Evolutionary conservation across 2,888 invertebrate species (phyloP).

Genomic region (Ormyrus pomaceus): DNA sequence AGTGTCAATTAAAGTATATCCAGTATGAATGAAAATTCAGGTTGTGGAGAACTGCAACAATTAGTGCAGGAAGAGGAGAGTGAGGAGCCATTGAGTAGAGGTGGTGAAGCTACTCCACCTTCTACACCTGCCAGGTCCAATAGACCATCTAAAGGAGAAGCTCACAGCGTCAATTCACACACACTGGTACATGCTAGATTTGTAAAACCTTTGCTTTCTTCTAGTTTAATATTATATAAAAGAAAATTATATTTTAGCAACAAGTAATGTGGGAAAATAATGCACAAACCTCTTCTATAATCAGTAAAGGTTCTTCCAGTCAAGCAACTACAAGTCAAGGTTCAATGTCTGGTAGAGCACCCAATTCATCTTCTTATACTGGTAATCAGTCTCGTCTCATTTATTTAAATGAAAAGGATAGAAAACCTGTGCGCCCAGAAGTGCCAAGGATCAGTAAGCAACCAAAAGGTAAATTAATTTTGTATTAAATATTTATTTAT

Average conservation of each 20-base stretch:
- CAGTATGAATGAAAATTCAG: conserved; percentile 72
- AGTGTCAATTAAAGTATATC: not conserved
- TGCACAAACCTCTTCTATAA: conserved; percentile 68
- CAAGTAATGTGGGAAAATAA: conserved; percentile 72
- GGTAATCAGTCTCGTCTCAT: conserved; percentile 69
- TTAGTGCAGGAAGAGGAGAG: conserved; percentile 75
- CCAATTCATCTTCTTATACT: conserved; percentile 63
- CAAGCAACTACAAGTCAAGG: conserved; percentile 72
- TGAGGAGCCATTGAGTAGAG: conserved; percentile 70
- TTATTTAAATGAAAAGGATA: conserved; percentile 72
- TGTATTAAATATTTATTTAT: conserved; percentile 13
- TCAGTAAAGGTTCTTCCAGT: conserved; percentile 73
- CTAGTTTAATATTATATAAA: not conserved
- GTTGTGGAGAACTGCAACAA: conserved; percentile 75
- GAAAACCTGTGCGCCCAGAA: conserved; percentile 66
- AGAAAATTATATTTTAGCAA: conserved; percentile 63
- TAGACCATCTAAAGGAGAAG: conserved; percentile 67
- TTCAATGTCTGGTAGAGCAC: conserved; percentile 70
- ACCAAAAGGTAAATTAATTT: conserved; percentile 67
- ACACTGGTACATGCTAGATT: conserved; percentile 18
- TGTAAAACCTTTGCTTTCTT: not conserved
- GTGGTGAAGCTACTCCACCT: conserved; percentile 75
- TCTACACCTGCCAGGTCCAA: conserved; percentile 73
- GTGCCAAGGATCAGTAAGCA: conserved; percentile 67
- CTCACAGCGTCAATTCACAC: conserved; percentile 64